These are phyloP conservation scores for Homarus americanus DNA, from an alignment of 1,140 invertebrate genomes.

Conservation along the genomic window DNA sequence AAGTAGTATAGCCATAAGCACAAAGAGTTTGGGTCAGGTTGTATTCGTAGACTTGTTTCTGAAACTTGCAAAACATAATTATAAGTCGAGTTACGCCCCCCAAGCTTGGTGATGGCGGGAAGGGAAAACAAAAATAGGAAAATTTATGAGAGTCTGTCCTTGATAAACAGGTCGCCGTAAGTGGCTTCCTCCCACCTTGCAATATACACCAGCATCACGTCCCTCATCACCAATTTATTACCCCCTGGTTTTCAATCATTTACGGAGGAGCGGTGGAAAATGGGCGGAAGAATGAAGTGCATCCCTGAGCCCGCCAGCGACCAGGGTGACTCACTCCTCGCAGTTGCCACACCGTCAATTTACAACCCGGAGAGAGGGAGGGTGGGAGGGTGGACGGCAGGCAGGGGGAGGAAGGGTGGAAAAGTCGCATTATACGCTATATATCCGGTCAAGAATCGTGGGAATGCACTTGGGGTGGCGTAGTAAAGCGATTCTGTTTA, in stretches of 20 bases:
- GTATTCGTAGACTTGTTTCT: too few relatives aligned
- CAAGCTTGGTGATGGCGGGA: too few relatives aligned
- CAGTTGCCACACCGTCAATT: constrained; percentile 19
- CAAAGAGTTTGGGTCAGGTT: too few relatives aligned
- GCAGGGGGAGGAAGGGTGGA: not conserved
- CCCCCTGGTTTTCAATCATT: constrained; percentile 32
- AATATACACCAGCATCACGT: not conserved
- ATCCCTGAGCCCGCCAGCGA: not conserved
- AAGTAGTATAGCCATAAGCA: too few relatives aligned
- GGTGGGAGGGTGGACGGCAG: not conserved
- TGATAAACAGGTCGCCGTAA: too few relatives aligned
- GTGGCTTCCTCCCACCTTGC: not conserved
- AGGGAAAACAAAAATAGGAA: too few relatives aligned
- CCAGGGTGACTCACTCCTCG: not conserved
- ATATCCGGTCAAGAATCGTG: not conserved
- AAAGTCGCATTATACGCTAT: constrained; percentile 36
- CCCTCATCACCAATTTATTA: constrained; percentile 31
- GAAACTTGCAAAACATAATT: too few relatives aligned
- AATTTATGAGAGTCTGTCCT: too few relatives aligned
- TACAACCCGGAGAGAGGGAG: too few relatives aligned
- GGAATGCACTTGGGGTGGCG: not conserved
- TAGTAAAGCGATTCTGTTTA: not conserved
- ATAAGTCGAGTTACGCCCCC: too few relatives aligned
- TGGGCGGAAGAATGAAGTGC: constrained; percentile 31
- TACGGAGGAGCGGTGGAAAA: constrained; percentile 21